A percentile compares a stretch with the other conserved stretches of the same genome.
These are phyloP conservation scores for Melanotaenia trifasciata DNA, from an alignment of 2,797 vertebrate genomes.

Conservation along the genomic window DNA sequence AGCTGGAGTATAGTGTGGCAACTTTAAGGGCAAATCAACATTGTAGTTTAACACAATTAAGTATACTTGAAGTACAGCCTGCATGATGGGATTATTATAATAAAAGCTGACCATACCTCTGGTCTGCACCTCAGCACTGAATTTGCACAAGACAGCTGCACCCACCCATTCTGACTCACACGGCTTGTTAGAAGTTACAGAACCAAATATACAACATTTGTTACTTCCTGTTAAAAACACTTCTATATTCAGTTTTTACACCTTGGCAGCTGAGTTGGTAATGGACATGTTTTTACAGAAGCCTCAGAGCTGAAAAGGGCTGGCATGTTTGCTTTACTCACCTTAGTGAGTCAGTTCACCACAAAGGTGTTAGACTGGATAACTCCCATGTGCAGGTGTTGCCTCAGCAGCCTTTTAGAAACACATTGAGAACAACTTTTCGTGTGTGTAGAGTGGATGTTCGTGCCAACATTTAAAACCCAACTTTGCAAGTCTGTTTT, in stretches of 20 bases:
- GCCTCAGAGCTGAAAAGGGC: conserved; percentile 7
- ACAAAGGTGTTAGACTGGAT: conserved; percentile 46
- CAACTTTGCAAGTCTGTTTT: conserved; percentile 35
- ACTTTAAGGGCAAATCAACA: not conserved
- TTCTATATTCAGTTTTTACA: conserved; percentile 12
- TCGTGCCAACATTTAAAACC: not conserved
- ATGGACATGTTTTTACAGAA: conserved; percentile 53
- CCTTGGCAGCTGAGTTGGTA: conserved; percentile 1
- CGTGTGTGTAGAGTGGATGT: not conserved
- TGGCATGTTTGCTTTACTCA: conserved; percentile 30
- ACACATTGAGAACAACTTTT: not conserved
- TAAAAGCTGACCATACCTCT: not conserved
- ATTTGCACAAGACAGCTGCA: conserved; percentile 34
- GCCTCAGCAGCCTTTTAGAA: not conserved
- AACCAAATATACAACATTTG: conserved; percentile 59
- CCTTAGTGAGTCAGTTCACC: conserved; percentile 44
- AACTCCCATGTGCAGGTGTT: conserved; percentile 32
- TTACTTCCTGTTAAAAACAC: conserved; percentile 15
- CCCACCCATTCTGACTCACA: conserved; percentile 39
- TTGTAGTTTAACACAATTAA: not conserved
- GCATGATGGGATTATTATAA: not conserved
- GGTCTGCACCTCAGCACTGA: conserved; percentile 8
- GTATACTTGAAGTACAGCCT: not conserved
- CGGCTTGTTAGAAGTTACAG: conserved; percentile 54
- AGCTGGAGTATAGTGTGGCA: conserved; percentile 14